Evolutionary conservation across 2,888 invertebrate species (phyloP).

Genomic region (Petrophora chlorosata): DNA sequence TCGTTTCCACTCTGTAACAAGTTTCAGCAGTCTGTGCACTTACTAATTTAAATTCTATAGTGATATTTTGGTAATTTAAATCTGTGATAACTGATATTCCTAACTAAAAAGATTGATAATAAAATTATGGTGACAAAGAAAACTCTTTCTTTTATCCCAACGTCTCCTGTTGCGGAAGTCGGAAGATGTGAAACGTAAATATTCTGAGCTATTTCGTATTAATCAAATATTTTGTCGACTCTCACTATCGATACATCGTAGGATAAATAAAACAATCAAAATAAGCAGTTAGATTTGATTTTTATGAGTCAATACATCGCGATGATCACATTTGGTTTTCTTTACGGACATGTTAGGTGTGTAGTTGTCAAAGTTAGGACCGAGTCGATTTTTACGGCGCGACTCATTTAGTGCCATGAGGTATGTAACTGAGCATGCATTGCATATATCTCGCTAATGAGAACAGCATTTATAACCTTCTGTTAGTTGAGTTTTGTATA

Average conservation of each 20-base stretch:
- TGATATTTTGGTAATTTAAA: slow-evolving; percentile 47
- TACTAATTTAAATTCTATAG: slow-evolving; percentile 49
- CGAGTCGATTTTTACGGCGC: slow-evolving; percentile 21
- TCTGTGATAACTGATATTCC: slow-evolving; percentile 69
- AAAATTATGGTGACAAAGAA: slow-evolving; percentile 71
- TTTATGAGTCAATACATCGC: background rate
- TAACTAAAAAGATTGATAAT: slow-evolving; percentile 64
- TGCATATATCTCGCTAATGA: slow-evolving; percentile 25
- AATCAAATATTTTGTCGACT: too few relatives aligned
- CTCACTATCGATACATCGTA: background rate
- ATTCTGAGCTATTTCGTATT: background rate
- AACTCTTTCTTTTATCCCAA: slow-evolving; percentile 80
- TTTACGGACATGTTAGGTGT: too few relatives aligned
- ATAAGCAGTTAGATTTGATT: background rate
- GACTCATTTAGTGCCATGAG: slow-evolving; percentile 36
- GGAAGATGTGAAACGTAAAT: background rate
- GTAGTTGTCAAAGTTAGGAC: slow-evolving; percentile 13
- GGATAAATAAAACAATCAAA: background rate
- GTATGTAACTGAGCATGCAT: slow-evolving; percentile 42
- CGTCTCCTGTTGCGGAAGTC: slow-evolving; percentile 53
- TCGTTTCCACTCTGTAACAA: slow-evolving; percentile 44
- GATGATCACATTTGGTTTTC: too few relatives aligned
- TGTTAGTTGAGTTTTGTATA: slow-evolving; percentile 64
- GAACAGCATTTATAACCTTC: slow-evolving; percentile 38
- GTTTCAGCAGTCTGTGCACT: slow-evolving; percentile 62